These are phyloP conservation scores for Cenopis cana DNA, from an alignment of 2,888 invertebrate species.

Conservation along the genomic window DNA sequence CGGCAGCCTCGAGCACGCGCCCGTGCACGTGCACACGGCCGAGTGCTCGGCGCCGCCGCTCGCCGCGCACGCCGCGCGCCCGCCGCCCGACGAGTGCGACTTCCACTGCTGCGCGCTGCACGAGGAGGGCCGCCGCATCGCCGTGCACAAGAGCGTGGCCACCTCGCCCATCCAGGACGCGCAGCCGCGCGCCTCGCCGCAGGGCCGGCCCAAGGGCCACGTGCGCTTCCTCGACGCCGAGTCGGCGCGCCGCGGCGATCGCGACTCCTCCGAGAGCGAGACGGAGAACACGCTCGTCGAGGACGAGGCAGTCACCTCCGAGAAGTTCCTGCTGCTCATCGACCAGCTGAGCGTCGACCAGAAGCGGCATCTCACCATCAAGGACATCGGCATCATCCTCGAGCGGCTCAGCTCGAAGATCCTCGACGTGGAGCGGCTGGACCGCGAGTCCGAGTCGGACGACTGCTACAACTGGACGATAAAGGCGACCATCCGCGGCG, in stretches of 20 bases:
- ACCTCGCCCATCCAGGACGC: slow-evolving; percentile 96
- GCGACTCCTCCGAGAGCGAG: slow-evolving; percentile 96
- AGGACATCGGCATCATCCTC: slow-evolving; percentile 97
- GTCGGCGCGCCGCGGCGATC: slow-evolving; percentile 86
- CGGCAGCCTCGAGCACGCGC: slow-evolving; percentile 87
- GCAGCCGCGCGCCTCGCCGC: slow-evolving; percentile 88
- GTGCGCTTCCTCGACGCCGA: slow-evolving; percentile 94
- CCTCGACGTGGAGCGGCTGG: slow-evolving; percentile 95
- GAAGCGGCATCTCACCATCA: slow-evolving; percentile 96
- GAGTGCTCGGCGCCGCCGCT: slow-evolving; percentile 90
- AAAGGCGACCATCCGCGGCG: slow-evolving; percentile 96
- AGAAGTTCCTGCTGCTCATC: slow-evolving; percentile 96
- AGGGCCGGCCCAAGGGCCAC: slow-evolving; percentile 90
- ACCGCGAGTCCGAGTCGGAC: slow-evolving; percentile 96
- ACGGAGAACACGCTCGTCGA: slow-evolving; percentile 97
- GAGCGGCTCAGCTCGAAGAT: slow-evolving; percentile 97
- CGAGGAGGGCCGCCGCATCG: slow-evolving; percentile 96
- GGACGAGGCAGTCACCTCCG: slow-evolving; percentile 94
- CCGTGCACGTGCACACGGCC: slow-evolving; percentile 91
- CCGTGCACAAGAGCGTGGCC: slow-evolving; percentile 96
- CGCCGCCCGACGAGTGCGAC: slow-evolving; percentile 93
- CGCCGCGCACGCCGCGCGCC: slow-evolving; percentile 83
- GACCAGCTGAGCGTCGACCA: slow-evolving; percentile 97
- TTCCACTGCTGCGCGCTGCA: slow-evolving; percentile 98
- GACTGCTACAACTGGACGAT: slow-evolving; percentile 99